Conservation (phyloP, 2,113 vertebrate species). For the Ursus arctos region DNA sequence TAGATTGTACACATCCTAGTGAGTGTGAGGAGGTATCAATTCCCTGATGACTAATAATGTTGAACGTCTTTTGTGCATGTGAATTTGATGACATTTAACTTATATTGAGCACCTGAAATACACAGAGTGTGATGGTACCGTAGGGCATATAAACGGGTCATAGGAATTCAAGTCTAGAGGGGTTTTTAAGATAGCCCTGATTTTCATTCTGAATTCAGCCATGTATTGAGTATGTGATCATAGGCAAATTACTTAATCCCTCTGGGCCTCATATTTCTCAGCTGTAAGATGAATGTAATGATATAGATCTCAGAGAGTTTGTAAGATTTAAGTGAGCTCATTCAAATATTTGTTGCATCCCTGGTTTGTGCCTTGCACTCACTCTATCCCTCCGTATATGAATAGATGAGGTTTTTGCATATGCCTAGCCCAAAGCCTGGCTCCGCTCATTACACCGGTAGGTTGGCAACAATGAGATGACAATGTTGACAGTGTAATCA, state of each 20-base stretch:
- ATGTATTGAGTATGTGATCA: background rate
- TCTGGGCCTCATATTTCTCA: background rate
- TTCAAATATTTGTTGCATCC: background rate
- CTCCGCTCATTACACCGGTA: background rate
- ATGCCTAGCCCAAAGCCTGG: background rate
- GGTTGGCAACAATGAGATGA: background rate
- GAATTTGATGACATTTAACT: slow-evolving; percentile 28
- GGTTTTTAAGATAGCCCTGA: background rate
- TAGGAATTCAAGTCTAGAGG: background rate
- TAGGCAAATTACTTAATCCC: background rate
- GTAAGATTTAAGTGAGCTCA: background rate
- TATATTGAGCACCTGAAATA: background rate
- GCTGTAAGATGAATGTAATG: background rate
- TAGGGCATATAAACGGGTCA: background rate
- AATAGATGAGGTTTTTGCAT: background rate
- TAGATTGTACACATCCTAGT: background rate
- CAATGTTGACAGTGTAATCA: background rate
- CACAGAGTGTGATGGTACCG: background rate
- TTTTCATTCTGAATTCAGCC: slow-evolving; percentile 5
- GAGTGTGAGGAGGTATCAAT: background rate
- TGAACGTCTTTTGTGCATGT: background rate
- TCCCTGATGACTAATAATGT: background rate
- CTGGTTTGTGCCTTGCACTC: background rate
- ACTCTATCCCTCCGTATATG: background rate
- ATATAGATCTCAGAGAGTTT: background rate